A percentile compares a stretch with the other conserved stretches of the same genome.
phyloP scores from a whole-genome alignment of 2,113 vertebrate genomes.

The Phrynosoma blainvillii region DNA sequence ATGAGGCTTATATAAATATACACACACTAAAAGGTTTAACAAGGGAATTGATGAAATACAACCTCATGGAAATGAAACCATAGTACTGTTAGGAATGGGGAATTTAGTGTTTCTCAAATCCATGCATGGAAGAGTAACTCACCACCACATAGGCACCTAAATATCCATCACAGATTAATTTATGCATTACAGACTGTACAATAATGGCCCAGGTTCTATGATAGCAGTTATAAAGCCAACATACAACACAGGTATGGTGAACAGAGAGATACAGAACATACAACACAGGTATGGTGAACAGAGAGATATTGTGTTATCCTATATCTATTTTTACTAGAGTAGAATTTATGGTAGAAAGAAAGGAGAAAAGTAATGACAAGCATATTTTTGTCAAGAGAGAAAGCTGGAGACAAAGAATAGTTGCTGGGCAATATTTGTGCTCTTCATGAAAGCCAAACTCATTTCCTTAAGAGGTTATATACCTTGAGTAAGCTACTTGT shows the following conservation, averaged over 20 bases:
- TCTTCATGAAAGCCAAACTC: neutral
- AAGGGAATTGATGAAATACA: neutral
- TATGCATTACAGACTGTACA: neutral
- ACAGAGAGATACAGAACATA: neutral
- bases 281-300: neutral
- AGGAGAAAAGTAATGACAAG: too few relatives aligned
- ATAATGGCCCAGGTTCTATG: neutral
- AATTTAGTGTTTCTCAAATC: neutral
- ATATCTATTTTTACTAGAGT: neutral
- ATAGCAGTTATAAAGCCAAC: neutral
- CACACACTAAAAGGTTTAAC: too few relatives aligned
- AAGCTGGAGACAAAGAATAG: neutral
- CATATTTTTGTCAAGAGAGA: neutral
- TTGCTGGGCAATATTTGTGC: neutral
- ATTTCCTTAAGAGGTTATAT: constrained; percentile 3
- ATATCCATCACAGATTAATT: neutral
- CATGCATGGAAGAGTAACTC: neutral
- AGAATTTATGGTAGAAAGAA: neutral
- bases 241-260: neutral
- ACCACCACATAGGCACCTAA: neutral
- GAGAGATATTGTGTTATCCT: neutral
- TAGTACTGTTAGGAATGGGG: neutral
- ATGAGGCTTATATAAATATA: too few relatives aligned
- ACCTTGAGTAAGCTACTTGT: neutral
- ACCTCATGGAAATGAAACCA: neutral